Evolutionary conservation across 2,113 vertebrate species (phyloP).

Genomic region (Verasper variegatus): DNA sequence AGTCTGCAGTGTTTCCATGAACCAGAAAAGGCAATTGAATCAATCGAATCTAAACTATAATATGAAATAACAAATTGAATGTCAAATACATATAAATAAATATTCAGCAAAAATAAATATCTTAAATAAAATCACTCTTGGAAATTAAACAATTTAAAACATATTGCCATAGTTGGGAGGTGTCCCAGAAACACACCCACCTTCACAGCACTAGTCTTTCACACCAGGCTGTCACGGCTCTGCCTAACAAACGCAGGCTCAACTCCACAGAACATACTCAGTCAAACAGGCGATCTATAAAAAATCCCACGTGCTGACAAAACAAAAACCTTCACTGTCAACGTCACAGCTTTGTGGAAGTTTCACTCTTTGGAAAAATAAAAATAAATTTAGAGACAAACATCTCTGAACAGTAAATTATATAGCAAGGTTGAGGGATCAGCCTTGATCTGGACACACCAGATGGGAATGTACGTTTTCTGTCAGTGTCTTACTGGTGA

Average conservation of each 20-base stretch:
- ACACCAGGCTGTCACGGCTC: not conserved
- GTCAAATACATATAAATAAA: slow-evolving; percentile 57
- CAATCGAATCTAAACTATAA: slow-evolving; percentile 49
- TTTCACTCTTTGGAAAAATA: slow-evolving; percentile 40
- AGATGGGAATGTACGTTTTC: slow-evolving; percentile 1
- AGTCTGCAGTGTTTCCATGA: slow-evolving; percentile 1
- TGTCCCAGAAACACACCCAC: not conserved
- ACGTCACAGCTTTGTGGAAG: not conserved
- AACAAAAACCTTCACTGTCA: slow-evolving; percentile 1
- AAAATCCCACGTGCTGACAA: slow-evolving; percentile 1
- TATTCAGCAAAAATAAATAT: slow-evolving; percentile 70
- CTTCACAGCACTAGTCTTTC: slow-evolving; percentile 3
- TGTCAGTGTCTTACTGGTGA: not conserved
- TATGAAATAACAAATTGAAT: slow-evolving; percentile 55
- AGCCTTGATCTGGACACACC: slow-evolving; percentile 3
- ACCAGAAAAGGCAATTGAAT: slow-evolving; percentile 22
- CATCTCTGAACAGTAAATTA: not conserved
- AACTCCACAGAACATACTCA: not conserved
- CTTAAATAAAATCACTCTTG: slow-evolving; percentile 36
- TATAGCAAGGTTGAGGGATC: not conserved
- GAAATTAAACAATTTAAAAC: slow-evolving; percentile 48
- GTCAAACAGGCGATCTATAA: not conserved
- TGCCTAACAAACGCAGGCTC: not conserved
- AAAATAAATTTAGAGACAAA: not conserved
- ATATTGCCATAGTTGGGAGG: slow-evolving; percentile 48